Percentiles rank a stretch among this genome's conserved stretches.
Evolutionary conservation across 2,113 vertebrate species (phyloP).

Genomic region (Thinocorus orbignyianus): DNA sequence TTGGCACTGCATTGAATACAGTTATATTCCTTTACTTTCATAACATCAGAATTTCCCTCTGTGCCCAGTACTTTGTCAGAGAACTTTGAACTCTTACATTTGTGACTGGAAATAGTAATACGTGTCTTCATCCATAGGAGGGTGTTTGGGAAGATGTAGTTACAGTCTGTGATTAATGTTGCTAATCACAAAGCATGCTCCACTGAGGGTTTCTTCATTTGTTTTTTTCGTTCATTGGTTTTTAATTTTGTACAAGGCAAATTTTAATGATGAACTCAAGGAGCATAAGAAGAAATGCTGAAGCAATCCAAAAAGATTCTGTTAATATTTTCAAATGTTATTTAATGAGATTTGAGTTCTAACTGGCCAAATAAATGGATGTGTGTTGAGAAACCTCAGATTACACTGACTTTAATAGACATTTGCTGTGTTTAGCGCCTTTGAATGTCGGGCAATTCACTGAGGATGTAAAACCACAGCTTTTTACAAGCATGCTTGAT

Average conservation of each 20-base stretch:
- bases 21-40: not conserved
- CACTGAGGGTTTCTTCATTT: not conserved
- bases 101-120: not conserved
- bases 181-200: not conserved
- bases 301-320: not conserved
- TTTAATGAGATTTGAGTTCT: not conserved
- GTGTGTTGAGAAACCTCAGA: not conserved
- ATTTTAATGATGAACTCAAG: not conserved
- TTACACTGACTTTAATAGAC: not conserved
- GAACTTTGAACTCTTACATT: not conserved
- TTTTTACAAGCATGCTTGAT: not conserved
- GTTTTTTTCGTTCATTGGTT: rapidly evolving
- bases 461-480: not conserved
- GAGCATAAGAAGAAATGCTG: not conserved
- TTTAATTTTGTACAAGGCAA: not conserved
- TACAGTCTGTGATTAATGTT: not conserved
- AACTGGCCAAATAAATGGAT: not conserved
- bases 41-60: not conserved
- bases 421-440: not conserved
- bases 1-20: not conserved
- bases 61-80: not conserved
- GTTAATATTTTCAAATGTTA: not conserved
- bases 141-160: not conserved
- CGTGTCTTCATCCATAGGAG: not conserved
- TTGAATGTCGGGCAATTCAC: not conserved